Conservation (phyloP, 1,140 invertebrate species). For the Stegodyphus mimosarum region DNA sequence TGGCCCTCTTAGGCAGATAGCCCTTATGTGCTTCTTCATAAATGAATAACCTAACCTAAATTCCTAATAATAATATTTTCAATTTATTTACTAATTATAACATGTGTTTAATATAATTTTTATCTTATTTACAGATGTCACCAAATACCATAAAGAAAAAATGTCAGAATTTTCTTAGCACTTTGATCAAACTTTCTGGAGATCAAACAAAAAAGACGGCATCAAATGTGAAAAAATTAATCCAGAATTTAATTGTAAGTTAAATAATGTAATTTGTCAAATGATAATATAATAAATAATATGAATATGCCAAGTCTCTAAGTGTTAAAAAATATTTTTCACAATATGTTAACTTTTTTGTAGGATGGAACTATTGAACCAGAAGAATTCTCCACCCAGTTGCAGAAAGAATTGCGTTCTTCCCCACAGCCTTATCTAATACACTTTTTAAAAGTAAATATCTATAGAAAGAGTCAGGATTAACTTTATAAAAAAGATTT, state of each 20-base stretch:
- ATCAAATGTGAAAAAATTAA: slow-evolving; percentile 90
- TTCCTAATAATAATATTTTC: too few relatives aligned
- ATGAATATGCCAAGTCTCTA: not conserved
- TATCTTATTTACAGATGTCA: slow-evolving; percentile 65
- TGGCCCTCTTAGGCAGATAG: too few relatives aligned
- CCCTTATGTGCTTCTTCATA: too few relatives aligned
- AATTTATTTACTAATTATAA: too few relatives aligned
- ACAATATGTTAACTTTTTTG: not conserved
- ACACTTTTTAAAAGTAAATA: slow-evolving; percentile 88
- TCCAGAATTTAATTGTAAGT: slow-evolving; percentile 89
- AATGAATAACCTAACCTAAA: too few relatives aligned
- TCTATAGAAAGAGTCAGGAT: too few relatives aligned
- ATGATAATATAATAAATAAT: too few relatives aligned
- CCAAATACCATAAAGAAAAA: slow-evolving; percentile 94
- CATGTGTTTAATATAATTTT: not conserved
- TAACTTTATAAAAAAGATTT: too few relatives aligned
- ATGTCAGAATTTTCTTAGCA: slow-evolving; percentile 97
- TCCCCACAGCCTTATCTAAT: slow-evolving; percentile 97
- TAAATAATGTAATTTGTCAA: not conserved
- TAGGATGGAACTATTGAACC: slow-evolving; percentile 91
- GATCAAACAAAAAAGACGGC: slow-evolving; percentile 93
- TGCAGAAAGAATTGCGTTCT: slow-evolving; percentile 93
- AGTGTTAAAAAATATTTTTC: not conserved
- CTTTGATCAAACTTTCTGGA: slow-evolving; percentile 92
- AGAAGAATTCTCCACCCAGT: slow-evolving; percentile 93